Base-by-base conservation (phyloP, 2,797 vertebrate genomes). In the Pseudochirops corinnae region DNA sequence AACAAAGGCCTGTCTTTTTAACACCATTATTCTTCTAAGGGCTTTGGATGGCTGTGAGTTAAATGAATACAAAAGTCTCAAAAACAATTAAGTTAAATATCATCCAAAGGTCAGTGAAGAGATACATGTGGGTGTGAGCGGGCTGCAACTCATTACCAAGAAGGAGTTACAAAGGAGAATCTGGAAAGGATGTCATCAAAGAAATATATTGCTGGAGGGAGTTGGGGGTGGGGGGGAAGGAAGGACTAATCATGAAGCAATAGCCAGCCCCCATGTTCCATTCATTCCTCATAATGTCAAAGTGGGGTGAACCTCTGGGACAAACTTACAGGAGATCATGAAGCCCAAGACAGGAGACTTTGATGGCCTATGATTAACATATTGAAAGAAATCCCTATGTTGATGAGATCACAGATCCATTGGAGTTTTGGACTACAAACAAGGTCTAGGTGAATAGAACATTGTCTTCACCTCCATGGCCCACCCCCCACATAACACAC, bases 61-160 rank as follows among this genome's bases (percentile, higher is more conserved):
- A 87, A 50, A 24, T 11, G 74, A 87, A 87, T 39, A 87, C n/a
- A 50, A 82, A 46, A 46, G 21, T 50, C 74, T 87, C 24, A 24
- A 50, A 87, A 87, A 87, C 24, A 87, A 50, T 50, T 46, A 87
- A 87, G 74, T 87, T 87, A 87, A 87, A 87, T 87, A 87, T 87
- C 74, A 87, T 87, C n/a, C 74, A 87, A 87, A 87, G 74, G 74
- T 87, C 74, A 87, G 74, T 87, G 39, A 24, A 87, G 39, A 87
- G 39, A 87, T 50, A 87, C 39, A 26, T 26, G 74, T 87, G 39
- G 39, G 39, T 87, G 74, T 46, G 31, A 50, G 74, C 39, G 50
- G 39, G 74, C 74, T 87, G 74, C 39, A 87, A 87, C 39, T 87
- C 74, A 87, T 50, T 50, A 87, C 74, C 74, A 87, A 50, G 21